Percentiles rank a stretch among this genome's conserved stretches.
Evolutionary conservation across 2,113 vertebrate genomes (phyloP).

Genomic region (Sigmodon hispidus): DNA sequence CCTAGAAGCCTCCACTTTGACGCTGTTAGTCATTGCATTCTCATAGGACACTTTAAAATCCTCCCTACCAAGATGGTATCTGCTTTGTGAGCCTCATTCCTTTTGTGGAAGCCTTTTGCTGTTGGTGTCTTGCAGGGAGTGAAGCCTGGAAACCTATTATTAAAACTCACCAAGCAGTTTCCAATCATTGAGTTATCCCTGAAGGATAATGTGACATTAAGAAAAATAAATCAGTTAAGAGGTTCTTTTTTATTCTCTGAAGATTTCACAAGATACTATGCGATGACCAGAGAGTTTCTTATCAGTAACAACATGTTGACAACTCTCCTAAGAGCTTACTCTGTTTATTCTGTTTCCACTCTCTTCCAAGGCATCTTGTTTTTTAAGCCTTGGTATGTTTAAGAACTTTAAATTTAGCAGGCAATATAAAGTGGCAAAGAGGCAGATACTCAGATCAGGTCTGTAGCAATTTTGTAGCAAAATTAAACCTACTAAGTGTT

Average conservation of each 20-base stretch:
- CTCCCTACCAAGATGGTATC: neutral
- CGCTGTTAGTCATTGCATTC: neutral
- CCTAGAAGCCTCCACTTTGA: neutral
- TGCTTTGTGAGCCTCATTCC: neutral
- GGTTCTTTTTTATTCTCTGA: neutral
- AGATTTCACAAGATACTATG: neutral
- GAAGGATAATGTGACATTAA: neutral
- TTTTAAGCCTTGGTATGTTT: neutral
- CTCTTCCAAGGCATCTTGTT: neutral
- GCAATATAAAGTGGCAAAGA: neutral
- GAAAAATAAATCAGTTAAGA: neutral
- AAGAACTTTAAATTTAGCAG: neutral
- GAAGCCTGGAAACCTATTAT: neutral
- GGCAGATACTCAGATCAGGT: neutral
- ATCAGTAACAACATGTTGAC: neutral
- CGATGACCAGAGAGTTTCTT: neutral
- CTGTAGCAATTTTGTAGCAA: neutral
- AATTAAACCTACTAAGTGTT: neutral
- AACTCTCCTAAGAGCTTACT: neutral
- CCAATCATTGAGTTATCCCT: slow-evolving; percentile 50
- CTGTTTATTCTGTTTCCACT: neutral
- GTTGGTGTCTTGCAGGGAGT: neutral
- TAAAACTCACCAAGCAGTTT: neutral
- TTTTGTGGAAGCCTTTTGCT: neutral
- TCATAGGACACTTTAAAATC: neutral